Base-by-base conservation (phyloP, 2,797 vertebrate species). In the Oceanodroma leucorhoa region DNA sequence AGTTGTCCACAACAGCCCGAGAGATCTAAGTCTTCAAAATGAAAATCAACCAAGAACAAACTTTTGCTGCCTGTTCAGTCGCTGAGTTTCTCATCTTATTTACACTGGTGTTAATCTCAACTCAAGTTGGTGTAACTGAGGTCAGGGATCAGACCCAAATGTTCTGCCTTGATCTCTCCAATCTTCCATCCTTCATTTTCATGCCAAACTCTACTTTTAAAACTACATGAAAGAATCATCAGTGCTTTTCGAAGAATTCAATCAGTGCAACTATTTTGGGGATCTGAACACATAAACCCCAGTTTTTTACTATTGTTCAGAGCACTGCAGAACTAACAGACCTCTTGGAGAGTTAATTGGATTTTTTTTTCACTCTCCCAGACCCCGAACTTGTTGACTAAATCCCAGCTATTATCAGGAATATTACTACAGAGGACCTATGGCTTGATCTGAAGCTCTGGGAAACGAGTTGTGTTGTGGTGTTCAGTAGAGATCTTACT, bases 161-260 rank as follows among this genome's bases (percentile, higher is more conserved):
- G 3, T 64, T 91, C 88, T 78, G 83, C 80, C 88, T 51, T 6
- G 21, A 81, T 83, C 67, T 88, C 78, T 81, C 83, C 92, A 57
- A 88, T 96, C 61, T 92, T 61, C 69, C 61, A 34, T 22, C 88
- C 72, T 75, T 75, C 85, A 26, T 89, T 96, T 81, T 58, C 3
- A 1, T 57, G 73, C 88, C 89, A 84, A 93, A 65, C 77, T 70
- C 46, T 22, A 15, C 89, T 88, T 95, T 79, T 71, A 86, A 78
- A 92, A 66, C 70, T 71, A 32, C 83, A 50, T 69, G 50, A 67
- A 75, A 89, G 80, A 81, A 67, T 51, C 92, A 60, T 48, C 83
- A 18, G 54, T 22, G 86, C 77, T 89, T 90, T 90, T 20, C 61
- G 86, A 95, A 90, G 77, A 54, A 83, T 82, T 95, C 90, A 71